A percentile compares a stretch with the other conserved stretches of the same genome.
Conservation (phyloP, 2,888 invertebrate genomes). For the Chaetogeoica ovagalla region DNA sequence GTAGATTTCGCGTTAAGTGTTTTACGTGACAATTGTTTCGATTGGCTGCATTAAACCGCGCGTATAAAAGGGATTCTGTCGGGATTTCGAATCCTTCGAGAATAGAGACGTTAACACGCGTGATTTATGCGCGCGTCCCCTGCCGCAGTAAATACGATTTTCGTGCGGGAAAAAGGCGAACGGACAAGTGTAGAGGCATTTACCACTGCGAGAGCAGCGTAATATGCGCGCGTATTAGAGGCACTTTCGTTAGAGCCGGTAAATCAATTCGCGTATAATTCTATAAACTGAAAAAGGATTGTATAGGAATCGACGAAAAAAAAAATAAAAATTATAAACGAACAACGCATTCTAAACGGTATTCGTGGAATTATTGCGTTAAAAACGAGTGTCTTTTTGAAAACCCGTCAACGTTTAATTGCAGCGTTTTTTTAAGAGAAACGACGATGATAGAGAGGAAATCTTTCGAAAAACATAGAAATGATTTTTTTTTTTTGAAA, state of each 20-base stretch:
- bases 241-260: not conserved
- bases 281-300: too few relatives aligned
- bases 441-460: not conserved
- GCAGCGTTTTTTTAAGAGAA: too few relatives aligned
- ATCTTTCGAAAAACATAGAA: not conserved
- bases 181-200: not conserved
- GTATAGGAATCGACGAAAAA: too few relatives aligned
- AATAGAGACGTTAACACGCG: not conserved
- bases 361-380: too few relatives aligned
- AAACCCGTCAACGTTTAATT: too few relatives aligned
- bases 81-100: slow-evolving; percentile 13
- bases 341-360: too few relatives aligned
- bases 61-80: not conserved
- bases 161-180: not conserved
- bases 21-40: slow-evolving; percentile 5
- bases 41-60: not conserved
- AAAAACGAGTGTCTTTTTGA: too few relatives aligned
- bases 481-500: not conserved
- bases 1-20: not conserved
- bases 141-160: not conserved
- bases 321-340: too few relatives aligned
- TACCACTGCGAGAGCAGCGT: not conserved
- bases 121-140: slow-evolving; percentile 20
- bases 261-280: slow-evolving; percentile 22
- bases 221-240: not conserved